A percentile compares a stretch with the other conserved stretches of the same genome.
These are phyloP conservation scores for Murina feae DNA, from an alignment of 2,113 vertebrate genomes.

Conservation along the genomic window DNA sequence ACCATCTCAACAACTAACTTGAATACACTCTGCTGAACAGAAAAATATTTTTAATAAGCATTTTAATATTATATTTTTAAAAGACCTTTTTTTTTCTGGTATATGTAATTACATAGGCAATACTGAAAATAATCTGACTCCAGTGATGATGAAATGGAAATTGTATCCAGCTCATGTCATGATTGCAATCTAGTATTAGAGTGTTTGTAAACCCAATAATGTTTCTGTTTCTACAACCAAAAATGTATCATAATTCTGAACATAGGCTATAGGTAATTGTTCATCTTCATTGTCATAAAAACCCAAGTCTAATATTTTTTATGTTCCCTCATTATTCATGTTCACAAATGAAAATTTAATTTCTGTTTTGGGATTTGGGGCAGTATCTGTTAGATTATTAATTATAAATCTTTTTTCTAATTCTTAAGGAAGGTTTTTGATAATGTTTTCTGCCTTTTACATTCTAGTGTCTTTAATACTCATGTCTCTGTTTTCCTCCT, in stretches of 20 bases:
- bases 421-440: slow-evolving; percentile 52
- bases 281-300: neutral
- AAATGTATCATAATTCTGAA: slow-evolving; percentile 35
- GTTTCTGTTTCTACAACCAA: neutral
- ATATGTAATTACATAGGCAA: neutral
- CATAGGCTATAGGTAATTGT: neutral
- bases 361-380: slow-evolving; percentile 25
- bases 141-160: neutral
- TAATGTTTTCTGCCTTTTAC: slow-evolving; percentile 53
- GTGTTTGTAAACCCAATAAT: neutral
- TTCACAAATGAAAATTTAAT: slow-evolving; percentile 58
- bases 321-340: slow-evolving; percentile 39
- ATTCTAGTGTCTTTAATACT: slow-evolving; percentile 29
- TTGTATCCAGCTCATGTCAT: neutral
- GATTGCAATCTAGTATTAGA: neutral
- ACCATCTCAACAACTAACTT: neutral
- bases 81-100: neutral
- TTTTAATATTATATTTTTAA: neutral
- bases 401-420: slow-evolving; percentile 52
- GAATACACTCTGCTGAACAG: neutral
- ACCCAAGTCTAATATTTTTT: neutral
- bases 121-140: neutral
- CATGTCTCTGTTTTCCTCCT: slow-evolving; percentile 22
- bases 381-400: slow-evolving; percentile 56
- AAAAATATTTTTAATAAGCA: neutral